Evolutionary conservation across 2,888 invertebrate species (phyloP).

Genomic region (Hydropsyche betteni): DNA sequence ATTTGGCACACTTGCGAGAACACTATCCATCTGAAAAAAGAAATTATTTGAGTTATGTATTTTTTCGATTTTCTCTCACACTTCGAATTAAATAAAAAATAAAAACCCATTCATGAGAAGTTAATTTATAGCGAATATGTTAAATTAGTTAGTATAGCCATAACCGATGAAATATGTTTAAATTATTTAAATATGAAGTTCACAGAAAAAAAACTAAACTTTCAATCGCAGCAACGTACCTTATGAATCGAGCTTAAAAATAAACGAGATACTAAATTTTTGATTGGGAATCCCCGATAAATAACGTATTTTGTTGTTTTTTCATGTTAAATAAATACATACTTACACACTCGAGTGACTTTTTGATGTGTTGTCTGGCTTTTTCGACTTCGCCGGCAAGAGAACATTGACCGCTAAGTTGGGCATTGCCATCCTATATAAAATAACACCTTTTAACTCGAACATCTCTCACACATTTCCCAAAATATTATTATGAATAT

Average conservation of each 20-base stretch:
- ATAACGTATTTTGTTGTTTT: no score
- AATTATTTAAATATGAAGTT: background rate
- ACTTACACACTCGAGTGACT: slow-evolving; percentile 77
- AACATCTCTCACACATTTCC: no score
- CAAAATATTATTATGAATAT: no score
- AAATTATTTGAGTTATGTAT: no score
- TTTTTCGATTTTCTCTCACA: background rate
- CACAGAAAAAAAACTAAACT: no score
- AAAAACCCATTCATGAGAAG: background rate
- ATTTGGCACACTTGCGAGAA: slow-evolving; percentile 67
- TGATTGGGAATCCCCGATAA: no score
- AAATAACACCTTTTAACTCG: slow-evolving; percentile 29
- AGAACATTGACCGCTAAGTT: slow-evolving; percentile 66
- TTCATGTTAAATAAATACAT: slow-evolving; percentile 48
- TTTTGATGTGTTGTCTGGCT: slow-evolving; percentile 85
- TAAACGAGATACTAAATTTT: no score
- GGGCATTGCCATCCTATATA: slow-evolving; percentile 45
- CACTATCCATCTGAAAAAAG: slow-evolving; percentile 71
- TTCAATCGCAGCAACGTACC: no score
- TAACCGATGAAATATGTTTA: slow-evolving; percentile 3
- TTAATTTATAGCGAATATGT: background rate
- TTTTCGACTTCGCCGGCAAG: slow-evolving; percentile 87
- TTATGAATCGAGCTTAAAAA: no score
- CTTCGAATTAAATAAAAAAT: background rate
- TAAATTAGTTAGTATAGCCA: slow-evolving; percentile 24